These are phyloP conservation scores for Cygnus atratus DNA, from an alignment of 2,113 vertebrate species.

Conservation along the genomic window DNA sequence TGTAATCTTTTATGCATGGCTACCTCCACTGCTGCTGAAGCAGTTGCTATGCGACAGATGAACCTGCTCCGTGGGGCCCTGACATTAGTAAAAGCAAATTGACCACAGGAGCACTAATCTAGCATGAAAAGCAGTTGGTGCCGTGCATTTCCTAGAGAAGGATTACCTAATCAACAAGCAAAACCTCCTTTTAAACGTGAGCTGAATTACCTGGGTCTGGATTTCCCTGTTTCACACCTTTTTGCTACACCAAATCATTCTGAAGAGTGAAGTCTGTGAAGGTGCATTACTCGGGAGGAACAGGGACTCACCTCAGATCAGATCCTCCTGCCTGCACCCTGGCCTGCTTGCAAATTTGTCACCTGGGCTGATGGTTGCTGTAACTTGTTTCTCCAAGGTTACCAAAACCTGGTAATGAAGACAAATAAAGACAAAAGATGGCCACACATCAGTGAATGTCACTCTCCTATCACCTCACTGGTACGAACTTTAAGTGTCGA, in stretches of 20 bases:
- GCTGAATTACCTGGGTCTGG: conserved; percentile 64
- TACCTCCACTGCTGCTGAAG: conserved; percentile 88
- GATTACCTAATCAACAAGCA: conserved; percentile 76
- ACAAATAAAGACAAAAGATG: conserved; percentile 43
- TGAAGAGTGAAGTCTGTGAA: not conserved
- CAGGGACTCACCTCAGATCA: not conserved
- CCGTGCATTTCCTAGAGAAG: conserved; percentile 77
- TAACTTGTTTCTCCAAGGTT: conserved; percentile 41
- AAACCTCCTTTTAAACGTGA: conserved; percentile 71
- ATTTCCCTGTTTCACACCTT: conserved; percentile 59
- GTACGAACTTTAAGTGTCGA: not conserved
- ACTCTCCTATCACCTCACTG: not conserved
- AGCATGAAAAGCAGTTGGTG: conserved; percentile 92
- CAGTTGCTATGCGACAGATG: conserved; percentile 96
- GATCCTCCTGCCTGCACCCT: conserved; percentile 20
- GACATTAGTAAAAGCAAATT: conserved; percentile 99
- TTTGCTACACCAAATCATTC: conserved; percentile 8
- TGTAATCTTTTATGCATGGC: conserved; percentile 98
- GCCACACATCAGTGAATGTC: not conserved
- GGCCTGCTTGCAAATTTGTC: conserved; percentile 46
- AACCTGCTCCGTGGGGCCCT: conserved; percentile 91
- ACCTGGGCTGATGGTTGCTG: not conserved
- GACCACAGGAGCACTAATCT: conserved; percentile 98
- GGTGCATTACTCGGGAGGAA: not conserved
- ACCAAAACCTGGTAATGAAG: conserved; percentile 32